phyloP scores from a whole-genome alignment of 2,113 vertebrate species.

The Rhea pennata region DNA sequence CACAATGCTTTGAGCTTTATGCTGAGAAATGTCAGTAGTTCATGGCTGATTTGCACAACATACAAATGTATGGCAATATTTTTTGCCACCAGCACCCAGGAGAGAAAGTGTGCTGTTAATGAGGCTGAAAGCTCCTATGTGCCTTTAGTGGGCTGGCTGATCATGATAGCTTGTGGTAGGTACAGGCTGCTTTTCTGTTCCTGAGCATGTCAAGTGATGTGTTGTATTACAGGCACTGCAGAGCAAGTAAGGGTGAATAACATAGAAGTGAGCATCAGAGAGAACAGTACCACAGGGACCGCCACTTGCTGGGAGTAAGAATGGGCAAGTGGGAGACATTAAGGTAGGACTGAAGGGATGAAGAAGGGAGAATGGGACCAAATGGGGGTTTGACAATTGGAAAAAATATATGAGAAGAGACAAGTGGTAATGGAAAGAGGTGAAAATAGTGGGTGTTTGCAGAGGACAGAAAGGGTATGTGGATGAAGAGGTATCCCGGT shows the following conservation, averaged over 20 bases:
- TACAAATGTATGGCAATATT: not conserved
- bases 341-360: not conserved
- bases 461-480: not conserved
- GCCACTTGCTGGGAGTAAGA: not conserved
- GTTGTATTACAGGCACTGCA: not conserved
- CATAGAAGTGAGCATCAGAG: not conserved
- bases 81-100: not conserved
- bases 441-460: not conserved
- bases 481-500: not conserved
- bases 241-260: not conserved
- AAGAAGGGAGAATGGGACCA: not conserved
- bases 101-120: not conserved
- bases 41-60: not conserved
- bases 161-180: not conserved
- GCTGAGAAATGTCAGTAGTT: not conserved
- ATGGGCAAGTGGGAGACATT: not conserved
- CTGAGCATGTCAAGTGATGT: not conserved
- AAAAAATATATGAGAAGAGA: not conserved
- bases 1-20: not conserved
- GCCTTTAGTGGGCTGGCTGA: not conserved
- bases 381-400: not conserved
- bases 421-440: not conserved
- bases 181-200: not conserved
- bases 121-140: not conserved
- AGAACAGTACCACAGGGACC: not conserved